Conservation (phyloP, 2,888 invertebrate genomes). For the Zeuzera pyrina region DNA sequence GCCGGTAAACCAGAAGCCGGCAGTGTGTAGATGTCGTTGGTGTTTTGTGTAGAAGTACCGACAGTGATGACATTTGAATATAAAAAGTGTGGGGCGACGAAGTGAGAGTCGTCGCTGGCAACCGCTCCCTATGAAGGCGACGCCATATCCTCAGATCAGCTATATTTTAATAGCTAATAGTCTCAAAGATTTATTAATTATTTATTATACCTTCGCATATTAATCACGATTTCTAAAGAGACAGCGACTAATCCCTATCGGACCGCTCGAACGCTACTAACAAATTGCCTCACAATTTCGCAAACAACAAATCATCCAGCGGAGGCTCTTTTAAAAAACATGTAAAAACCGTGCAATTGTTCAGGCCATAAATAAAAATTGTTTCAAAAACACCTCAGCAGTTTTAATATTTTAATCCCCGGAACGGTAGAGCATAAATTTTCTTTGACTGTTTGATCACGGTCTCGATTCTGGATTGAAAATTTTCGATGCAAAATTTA, state of each 20-base stretch:
- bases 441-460: conserved; percentile 44
- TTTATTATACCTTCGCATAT: no score
- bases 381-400: conserved; percentile 56
- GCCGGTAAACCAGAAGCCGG: no score
- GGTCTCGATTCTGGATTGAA: conserved; percentile 23
- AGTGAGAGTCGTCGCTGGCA: no score
- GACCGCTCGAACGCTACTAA: conserved; percentile 16
- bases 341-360: conserved; percentile 40
- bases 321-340: conserved; percentile 33
- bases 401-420: conserved; percentile 62
- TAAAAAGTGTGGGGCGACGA: no score
- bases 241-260: conserved; percentile 18
- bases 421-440: conserved; percentile 45
- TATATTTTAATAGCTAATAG: no score
- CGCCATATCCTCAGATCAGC: no score
- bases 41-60: no score
- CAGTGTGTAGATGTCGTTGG: no score
- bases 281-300: conserved; percentile 30
- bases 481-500: conserved; percentile 18
- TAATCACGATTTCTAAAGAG: no score
- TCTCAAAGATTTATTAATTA: no score
- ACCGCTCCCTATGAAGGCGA: no score
- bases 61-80: no score
- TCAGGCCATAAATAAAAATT: conserved; percentile 53
- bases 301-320: conserved; percentile 42